phyloP scores from a whole-genome alignment of 2,888 invertebrate species.

The Ophioninae sp. region DNA sequence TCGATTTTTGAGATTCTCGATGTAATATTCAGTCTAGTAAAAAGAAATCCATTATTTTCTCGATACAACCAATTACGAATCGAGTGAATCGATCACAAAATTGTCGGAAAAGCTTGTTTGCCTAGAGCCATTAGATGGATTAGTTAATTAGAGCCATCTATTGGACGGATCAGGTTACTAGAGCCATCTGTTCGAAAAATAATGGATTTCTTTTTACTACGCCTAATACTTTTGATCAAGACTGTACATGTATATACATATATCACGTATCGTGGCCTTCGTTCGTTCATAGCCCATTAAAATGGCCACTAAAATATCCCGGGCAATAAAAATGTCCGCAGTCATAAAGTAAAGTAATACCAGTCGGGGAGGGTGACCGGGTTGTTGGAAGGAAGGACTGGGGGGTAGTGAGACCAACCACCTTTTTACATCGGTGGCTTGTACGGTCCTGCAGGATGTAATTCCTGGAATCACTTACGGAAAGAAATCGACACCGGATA shows the following conservation, averaged over 20 bases:
- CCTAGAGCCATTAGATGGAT: no score
- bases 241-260: slow-evolving; percentile 33
- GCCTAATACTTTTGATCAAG: slow-evolving; percentile 17
- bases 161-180: no score
- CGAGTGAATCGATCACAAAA: no score
- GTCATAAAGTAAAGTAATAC: slow-evolving; percentile 64
- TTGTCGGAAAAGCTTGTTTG: no score
- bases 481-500: slow-evolving; percentile 54
- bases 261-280: slow-evolving; percentile 47
- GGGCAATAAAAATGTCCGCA: slow-evolving; percentile 63
- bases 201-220: no score
- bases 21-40: no score
- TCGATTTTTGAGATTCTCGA: no score
- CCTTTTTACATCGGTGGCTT: slow-evolving; percentile 23
- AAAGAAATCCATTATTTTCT: no score
- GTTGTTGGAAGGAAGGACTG: background rate
- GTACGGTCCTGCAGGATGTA: slow-evolving; percentile 52
- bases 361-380: background rate
- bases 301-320: slow-evolving; percentile 56
- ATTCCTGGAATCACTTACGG: slow-evolving; percentile 60
- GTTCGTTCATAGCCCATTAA: slow-evolving; percentile 62
- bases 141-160: no score
- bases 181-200: no score
- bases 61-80: no score
- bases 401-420: slow-evolving; percentile 14